Evolutionary conservation across 1,140 invertebrate species (phyloP), one percentile per base, ranked within the genome.

Genomic region (Telenomus remus): DNA sequence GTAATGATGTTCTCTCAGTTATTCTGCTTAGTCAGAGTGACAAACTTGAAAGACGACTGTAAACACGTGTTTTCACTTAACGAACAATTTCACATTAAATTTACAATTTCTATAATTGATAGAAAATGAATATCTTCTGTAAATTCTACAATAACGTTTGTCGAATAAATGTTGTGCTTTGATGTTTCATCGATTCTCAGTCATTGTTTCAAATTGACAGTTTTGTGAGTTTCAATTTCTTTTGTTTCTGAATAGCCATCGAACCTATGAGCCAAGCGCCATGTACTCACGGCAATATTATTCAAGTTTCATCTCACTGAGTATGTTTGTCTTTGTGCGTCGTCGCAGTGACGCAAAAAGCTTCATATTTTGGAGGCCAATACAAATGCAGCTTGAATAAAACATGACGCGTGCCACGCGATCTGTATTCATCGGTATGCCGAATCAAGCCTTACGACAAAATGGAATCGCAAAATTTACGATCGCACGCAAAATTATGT

Each of bases 361-460:
- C 49, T 60, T 34, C 63, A 57, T 60, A 63, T 74, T 74, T 74
- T 63, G 71, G 59, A 51, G 53, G 53, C 64, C 53, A 51, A 68
- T 74, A 74, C 60, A 74, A 74, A 74, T 74, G 71, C 71, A 57
- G 46, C 46, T 57, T 74, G 71, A 74, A 74, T 74, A 74, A 74
- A 74, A 74, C 71, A 68, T 68, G 63, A 46, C 71, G 61, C 61
- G 70, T 61, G 70, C 19, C 19, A 47, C 49, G 44, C 51, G 61
- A 73, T 66, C 49, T 44, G 46, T 49, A 73, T 66, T 73, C 61
- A 73, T 73, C 70, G 70, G 70, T 53, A 61, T 66, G 56, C 48
- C 49, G 71, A 74, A 66, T 64, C 63, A 57, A 8, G 48, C 42
- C 47, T 57, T 51, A 46, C 54, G 27, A 57, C 33, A 56, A 65